Conservation (phyloP, 2,888 invertebrate species). For the Drosophila kambysellisi region DNA sequence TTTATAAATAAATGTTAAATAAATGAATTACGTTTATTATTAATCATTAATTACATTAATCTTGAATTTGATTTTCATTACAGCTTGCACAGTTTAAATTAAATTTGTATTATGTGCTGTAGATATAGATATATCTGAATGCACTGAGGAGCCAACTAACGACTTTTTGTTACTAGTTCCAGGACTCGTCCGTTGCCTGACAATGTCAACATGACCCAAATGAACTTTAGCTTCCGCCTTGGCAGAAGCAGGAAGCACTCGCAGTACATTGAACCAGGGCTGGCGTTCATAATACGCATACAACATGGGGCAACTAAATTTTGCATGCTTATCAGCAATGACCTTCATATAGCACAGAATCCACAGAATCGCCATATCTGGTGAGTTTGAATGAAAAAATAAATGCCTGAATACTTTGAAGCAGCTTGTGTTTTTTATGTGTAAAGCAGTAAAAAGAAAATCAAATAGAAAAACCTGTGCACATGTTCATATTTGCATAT, state of each 20-base stretch:
- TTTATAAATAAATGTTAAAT: neutral
- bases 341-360: slow-evolving; percentile 58
- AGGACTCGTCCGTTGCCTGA: slow-evolving; percentile 1
- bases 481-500: slow-evolving; percentile 57
- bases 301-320: slow-evolving; percentile 28
- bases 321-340: slow-evolving; percentile 70
- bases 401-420: slow-evolving; percentile 49
- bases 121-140: neutral
- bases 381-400: slow-evolving; percentile 17
- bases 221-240: slow-evolving; percentile 60
- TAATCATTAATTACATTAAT: neutral
- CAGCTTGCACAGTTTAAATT: neutral
- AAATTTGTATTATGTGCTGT: neutral
- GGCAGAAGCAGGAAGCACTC: slow-evolving; percentile 62
- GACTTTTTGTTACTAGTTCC: slow-evolving; percentile 21
- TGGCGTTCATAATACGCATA: slow-evolving; percentile 43
- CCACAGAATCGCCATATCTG: slow-evolving; percentile 46
- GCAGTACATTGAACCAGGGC: slow-evolving; percentile 58
- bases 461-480: slow-evolving; percentile 37
- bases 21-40: neutral
- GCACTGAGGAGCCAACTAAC: neutral
- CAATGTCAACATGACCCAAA: slow-evolving; percentile 55
- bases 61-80: neutral
- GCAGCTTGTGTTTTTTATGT: slow-evolving; percentile 27
- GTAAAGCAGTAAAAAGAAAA: slow-evolving; percentile 21